phyloP scores from a whole-genome alignment of 1,140 invertebrate genomes.

The Lysiphlebus fabarum region DNA sequence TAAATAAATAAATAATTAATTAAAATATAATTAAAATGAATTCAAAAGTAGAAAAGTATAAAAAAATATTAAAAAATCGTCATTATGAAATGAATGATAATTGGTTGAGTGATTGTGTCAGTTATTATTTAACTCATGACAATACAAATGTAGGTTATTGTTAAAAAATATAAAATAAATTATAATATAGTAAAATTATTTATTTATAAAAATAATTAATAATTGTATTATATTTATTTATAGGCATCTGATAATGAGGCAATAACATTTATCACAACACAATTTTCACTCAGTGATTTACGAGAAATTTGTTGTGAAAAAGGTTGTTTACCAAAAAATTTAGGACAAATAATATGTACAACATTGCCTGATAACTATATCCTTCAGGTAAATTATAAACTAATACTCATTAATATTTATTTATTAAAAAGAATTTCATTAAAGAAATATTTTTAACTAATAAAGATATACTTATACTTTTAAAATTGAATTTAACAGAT shows the following conservation, averaged over 20 bases:
- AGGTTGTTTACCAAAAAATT: constrained; percentile 54
- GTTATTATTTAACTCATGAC: constrained; percentile 1
- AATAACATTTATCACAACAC: constrained; percentile 44
- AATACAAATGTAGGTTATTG: constrained; percentile 7
- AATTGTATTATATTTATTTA: not conserved
- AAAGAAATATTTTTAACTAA: not conserved
- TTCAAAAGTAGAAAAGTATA: not conserved
- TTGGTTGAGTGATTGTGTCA: constrained; percentile 4
- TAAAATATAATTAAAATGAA: too few species aligned
- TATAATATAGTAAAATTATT: not conserved
- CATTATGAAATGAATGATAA: constrained; percentile 7
- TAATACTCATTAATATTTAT: too few species aligned
- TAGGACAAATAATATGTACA: constrained; percentile 43
- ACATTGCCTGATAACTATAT: constrained; percentile 54
- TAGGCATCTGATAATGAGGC: constrained; percentile 21
- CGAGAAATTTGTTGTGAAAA: constrained; percentile 53
- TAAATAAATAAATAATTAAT: too few species aligned
- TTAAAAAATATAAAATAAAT: not conserved
- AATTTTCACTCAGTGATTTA: constrained; percentile 62
- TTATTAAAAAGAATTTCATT: too few species aligned
- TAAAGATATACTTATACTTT: not conserved
- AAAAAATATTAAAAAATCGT: not conserved
- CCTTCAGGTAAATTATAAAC: too few species aligned
- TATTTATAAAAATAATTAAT: not conserved
- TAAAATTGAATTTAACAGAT: too few species aligned